Conservation (phyloP, 2,113 vertebrate species). For the Entelurus aequoreus region DNA sequence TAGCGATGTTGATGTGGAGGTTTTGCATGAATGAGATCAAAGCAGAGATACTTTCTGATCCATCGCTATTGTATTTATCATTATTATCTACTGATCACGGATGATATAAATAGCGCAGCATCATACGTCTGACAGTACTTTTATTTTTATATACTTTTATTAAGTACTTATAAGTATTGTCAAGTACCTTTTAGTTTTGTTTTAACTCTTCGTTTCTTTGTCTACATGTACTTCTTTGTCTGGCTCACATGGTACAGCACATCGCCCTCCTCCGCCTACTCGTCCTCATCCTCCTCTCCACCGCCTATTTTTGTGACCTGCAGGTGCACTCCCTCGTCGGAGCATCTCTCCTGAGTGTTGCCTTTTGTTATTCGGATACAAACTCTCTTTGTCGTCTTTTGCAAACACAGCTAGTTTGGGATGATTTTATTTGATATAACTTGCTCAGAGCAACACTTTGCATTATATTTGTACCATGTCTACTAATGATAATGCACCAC, state of each 20-base stretch:
- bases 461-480: slow-evolving; percentile 32
- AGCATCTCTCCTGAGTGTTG: slow-evolving; percentile 51
- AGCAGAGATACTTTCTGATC: too few species aligned
- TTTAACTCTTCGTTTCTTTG: slow-evolving; percentile 59
- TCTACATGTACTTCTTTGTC: slow-evolving; percentile 54
- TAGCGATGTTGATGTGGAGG: too few species aligned
- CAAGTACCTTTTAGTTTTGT: not conserved
- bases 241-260: slow-evolving; percentile 49
- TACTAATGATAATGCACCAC: too few species aligned
- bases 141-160: too few species aligned
- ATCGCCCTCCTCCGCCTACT: slow-evolving; percentile 38
- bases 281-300: slow-evolving; percentile 32
- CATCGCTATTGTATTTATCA: too few species aligned
- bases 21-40: too few species aligned
- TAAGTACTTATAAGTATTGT: too few species aligned
- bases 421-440: slow-evolving; percentile 28
- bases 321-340: slow-evolving; percentile 28
- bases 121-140: too few species aligned
- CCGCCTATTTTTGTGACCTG: slow-evolving; percentile 47
- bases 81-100: too few species aligned
- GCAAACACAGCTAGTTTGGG: slow-evolving; percentile 53
- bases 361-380: slow-evolving; percentile 53
- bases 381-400: slow-evolving; percentile 28
- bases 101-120: too few species aligned
- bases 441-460: slow-evolving; percentile 24